Evolutionary conservation across 2,113 vertebrate species (phyloP).

Genomic region (Trogon surrucura): DNA sequence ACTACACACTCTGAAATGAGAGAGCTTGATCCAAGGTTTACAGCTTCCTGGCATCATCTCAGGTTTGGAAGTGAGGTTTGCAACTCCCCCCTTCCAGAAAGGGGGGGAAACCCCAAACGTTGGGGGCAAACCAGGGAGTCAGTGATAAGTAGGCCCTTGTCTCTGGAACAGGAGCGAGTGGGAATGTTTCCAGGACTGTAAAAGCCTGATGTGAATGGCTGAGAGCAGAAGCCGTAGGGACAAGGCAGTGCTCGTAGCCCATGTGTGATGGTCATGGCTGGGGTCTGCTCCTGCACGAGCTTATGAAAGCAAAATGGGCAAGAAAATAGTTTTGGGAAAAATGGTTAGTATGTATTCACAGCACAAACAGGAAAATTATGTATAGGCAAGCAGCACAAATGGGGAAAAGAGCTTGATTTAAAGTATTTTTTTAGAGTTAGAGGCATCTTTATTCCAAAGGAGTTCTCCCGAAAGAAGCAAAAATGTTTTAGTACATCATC

Average conservation of each 20-base stretch:
- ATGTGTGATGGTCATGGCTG: rapidly evolving
- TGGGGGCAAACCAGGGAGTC: background rate
- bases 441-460: background rate
- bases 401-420: background rate
- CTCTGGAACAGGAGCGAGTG: background rate
- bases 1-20: background rate
- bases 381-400: background rate
- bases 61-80: background rate
- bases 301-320: background rate
- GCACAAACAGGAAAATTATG: background rate
- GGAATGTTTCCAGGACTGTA: background rate
- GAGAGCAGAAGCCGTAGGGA: rapidly evolving
- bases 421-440: background rate
- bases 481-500: background rate
- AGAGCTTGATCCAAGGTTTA: background rate
- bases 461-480: background rate
- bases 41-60: background rate
- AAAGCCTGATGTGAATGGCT: background rate
- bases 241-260: background rate
- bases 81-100: background rate
- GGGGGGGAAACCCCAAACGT: background rate
- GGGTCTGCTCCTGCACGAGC: background rate
- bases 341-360: background rate
- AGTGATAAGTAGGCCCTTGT: background rate
- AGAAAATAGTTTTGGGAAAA: background rate